Percentiles rank a stretch among this genome's conserved stretches.
These are phyloP conservation scores for Fukomys damarensis DNA, from an alignment of 2,113 vertebrate species.

Conservation along the genomic window DNA sequence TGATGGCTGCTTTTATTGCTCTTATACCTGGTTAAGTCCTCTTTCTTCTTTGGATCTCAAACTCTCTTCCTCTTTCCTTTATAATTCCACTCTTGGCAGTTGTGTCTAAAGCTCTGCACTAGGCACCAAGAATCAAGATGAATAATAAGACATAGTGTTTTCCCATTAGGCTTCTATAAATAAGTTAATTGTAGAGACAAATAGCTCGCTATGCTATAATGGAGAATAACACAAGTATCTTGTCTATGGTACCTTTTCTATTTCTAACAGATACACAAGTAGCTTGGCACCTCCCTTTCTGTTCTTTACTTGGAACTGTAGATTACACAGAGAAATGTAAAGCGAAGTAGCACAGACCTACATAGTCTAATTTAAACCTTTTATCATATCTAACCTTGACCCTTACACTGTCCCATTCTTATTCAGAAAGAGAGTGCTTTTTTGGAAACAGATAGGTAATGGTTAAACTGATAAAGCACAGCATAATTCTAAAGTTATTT, in stretches of 20 bases:
- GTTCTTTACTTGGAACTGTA: background rate
- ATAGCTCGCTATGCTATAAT: background rate
- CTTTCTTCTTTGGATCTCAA: background rate
- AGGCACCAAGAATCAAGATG: conserved; percentile 39
- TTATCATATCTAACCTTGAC: background rate
- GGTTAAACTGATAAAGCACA: conserved; percentile 21
- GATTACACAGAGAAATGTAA: background rate
- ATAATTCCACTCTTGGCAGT: background rate
- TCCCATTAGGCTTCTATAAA: background rate
- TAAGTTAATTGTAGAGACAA: conserved; percentile 36
- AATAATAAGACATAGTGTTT: conserved; percentile 44
- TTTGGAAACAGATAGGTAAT: background rate
- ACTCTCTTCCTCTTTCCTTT: background rate
- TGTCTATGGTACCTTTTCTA: conserved; percentile 32
- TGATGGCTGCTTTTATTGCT: background rate
- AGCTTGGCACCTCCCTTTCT: background rate
- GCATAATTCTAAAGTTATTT: background rate
- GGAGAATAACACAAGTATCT: conserved; percentile 33
- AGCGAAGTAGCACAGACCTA: background rate
- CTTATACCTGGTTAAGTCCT: background rate
- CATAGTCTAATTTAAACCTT: background rate
- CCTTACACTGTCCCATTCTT: conserved; percentile 5
- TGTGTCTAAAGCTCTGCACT: conserved; percentile 17
- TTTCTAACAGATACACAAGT: conserved; percentile 29
- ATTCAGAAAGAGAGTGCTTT: conserved; percentile 17